phyloP scores from a whole-genome alignment of 2,113 vertebrate species.

The Istiophorus platypterus region DNA sequence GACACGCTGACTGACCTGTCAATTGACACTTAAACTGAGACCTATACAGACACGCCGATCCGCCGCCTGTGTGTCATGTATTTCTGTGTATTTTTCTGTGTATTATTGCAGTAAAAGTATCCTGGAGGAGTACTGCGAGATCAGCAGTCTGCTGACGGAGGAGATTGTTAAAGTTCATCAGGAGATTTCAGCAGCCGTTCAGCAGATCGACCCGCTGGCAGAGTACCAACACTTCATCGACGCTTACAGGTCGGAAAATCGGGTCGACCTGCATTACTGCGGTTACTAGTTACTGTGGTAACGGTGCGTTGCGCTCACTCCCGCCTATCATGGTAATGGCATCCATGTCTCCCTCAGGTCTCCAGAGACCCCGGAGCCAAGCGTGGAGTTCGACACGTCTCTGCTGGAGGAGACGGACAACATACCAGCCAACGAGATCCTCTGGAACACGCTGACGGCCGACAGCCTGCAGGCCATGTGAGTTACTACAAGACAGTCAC shows the following conservation, averaged over 20 bases:
- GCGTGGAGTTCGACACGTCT: conserved; percentile 91
- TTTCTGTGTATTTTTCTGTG: not conserved
- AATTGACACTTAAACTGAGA: too few relatives aligned
- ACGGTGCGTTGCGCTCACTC: not conserved
- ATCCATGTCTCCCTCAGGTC: conserved; percentile 84
- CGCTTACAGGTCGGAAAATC: conserved; percentile 86
- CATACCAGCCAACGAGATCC: conserved; percentile 94
- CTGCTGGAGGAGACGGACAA: conserved; percentile 95
- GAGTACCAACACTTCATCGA: conserved; percentile 96
- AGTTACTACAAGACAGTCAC: conserved; percentile 53
- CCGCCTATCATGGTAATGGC: too few relatives aligned
- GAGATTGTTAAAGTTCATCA: conserved; percentile 95
- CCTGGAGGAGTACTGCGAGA: conserved; percentile 96
- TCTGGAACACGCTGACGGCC: conserved; percentile 98
- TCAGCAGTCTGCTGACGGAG: conserved; percentile 94
- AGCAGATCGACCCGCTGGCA: conserved; percentile 92
- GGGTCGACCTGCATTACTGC: too few relatives aligned
- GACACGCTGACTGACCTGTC: too few relatives aligned
- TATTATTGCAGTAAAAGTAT: conserved; percentile 88
- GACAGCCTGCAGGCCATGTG: conserved; percentile 93
- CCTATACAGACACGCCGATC: not conserved
- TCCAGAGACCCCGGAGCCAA: conserved; percentile 87
- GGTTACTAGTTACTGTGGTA: not conserved
- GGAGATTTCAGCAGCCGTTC: conserved; percentile 91
- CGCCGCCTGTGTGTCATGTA: not conserved